Base-by-base conservation (phyloP, 2,797 vertebrate species). In the Scyliorhinus canicula region DNA sequence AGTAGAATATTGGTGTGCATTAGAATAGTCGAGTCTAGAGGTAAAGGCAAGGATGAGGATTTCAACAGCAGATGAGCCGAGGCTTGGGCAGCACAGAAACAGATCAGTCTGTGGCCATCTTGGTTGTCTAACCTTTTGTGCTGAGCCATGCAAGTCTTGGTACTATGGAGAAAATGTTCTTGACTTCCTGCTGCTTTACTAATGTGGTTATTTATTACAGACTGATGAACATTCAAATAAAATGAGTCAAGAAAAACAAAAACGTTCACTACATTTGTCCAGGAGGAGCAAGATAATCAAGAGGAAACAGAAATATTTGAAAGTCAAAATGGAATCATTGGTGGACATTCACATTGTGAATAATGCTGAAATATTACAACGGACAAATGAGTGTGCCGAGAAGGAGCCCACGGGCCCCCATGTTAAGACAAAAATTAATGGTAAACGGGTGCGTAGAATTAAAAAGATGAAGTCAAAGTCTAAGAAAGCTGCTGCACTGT, bases 211-310 rank as follows among this genome's bases (percentile, higher is more conserved):
- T 93, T 71, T 94, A 71, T 94, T 69, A 16, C 93, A 94, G 93
- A 24, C 28, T 28, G 50, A 52, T 71, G 47, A 47, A 55, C 28
- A 35, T 55, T 69, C 44, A 94, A 65, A 57, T 21, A 60, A 69
- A 47, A 71, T 44, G 9, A 50, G 28, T 35, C 82, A 95, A 0
- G 97, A 97, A 95, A 97, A 97, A 96, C 97, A 96, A 91, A 96
- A 95, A 95, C 97, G 96, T 95, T 95, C 96, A 93, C 31, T 96
- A 65, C 90, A 95, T 26, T 52, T 77, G 16, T 9, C 74, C 79
- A 95, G 96, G 95, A 21, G 95, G 84, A 95, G 95, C n/a, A 95
- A 95, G 52, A 97, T 96, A 95, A 50, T 95, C 14, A 96, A 97
- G 0, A 97, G 63, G 95, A 97, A 95, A 95, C 97, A 96, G 95